Percentiles rank a stretch among this genome's conserved stretches.
Conservation (phyloP, 2,113 vertebrate genomes). For the Dinomys branickii region DNA sequence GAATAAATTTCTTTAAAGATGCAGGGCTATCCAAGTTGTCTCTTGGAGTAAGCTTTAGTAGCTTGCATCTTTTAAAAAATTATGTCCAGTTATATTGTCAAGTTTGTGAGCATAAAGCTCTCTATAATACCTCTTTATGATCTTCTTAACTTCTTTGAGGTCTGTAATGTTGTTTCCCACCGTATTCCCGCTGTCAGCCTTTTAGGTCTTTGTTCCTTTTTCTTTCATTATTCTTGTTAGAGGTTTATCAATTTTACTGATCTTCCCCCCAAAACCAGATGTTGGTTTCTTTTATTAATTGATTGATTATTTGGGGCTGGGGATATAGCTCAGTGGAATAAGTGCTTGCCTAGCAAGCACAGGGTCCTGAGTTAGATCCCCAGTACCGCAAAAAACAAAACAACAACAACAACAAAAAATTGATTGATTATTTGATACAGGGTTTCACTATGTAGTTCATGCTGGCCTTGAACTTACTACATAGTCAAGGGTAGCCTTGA, state of each 20-base stretch:
- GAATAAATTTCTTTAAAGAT: conserved; percentile 42
- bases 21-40: not conserved
- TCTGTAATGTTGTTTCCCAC: not conserved
- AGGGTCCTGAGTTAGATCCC: no score
- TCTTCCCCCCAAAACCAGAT: not conserved
- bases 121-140: not conserved
- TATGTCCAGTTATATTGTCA: not conserved
- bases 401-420: no score
- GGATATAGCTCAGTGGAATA: no score
- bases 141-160: not conserved
- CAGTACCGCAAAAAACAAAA: no score
- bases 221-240: not conserved
- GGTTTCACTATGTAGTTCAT: not conserved
- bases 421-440: not conserved
- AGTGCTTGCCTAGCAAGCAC: no score
- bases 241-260: not conserved
- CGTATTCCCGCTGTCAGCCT: not conserved
- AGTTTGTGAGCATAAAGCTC: not conserved
- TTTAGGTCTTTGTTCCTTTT: not conserved
- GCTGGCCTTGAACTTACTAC: not conserved
- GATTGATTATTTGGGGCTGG: not conserved
- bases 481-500: not conserved
- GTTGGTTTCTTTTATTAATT: not conserved
- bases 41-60: not conserved
- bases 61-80: not conserved